Base-by-base conservation (phyloP, 2,113 vertebrate species). In the Poeciliopsis occidentalis region DNA sequence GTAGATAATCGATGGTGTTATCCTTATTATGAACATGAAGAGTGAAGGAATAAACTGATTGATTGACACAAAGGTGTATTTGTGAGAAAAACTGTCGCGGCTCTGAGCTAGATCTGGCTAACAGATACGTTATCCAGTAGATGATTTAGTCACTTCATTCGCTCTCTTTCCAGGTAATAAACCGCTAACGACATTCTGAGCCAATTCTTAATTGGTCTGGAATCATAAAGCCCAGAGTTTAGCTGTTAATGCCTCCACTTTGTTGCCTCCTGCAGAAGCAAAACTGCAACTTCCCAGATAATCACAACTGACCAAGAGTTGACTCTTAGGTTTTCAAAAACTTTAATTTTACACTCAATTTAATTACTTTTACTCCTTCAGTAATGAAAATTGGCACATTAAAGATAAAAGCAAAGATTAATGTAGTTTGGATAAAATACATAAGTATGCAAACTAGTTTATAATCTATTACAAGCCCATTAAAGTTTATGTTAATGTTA, bases 401-500 rank as follows among this genome's bases (percentile, higher is more conserved):
- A 47, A 47, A 1, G 44, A 47, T 17, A 19, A 19, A 29, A 29
- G 5, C 13, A 29, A 62, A 62, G 6, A 12, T 10, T 5, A 29
- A 26, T 29, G 4, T 29, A 15, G 12, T 62, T 62, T 29, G 29
- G 29, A 62, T 27, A 27, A 60, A 62, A 13, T 5, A 4, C 29
- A 4, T 44, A 13, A 44, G 57, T n/a, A 12, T 61, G 1, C 24
- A 8, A 27, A 10, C 15, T 62, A 30, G 5, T 62, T 62, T 62
- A 4, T 17, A 17, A 62, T 17, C 61, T 12, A 32, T 19, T 31
- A 19, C 11, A 63, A 62, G 17, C 3, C 27, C 29, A 27, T 5
- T 29, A 65, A 54, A 54, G 19, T 76, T 81, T 80, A 85, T 78
- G 76, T 51, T 85, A 83, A 86, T 86, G 77, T 68, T 47, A 47